Percentiles rank a stretch among this genome's conserved stretches.
Conservation (phyloP, 2,113 vertebrate genomes). For the Anolis carolinensis region DNA sequence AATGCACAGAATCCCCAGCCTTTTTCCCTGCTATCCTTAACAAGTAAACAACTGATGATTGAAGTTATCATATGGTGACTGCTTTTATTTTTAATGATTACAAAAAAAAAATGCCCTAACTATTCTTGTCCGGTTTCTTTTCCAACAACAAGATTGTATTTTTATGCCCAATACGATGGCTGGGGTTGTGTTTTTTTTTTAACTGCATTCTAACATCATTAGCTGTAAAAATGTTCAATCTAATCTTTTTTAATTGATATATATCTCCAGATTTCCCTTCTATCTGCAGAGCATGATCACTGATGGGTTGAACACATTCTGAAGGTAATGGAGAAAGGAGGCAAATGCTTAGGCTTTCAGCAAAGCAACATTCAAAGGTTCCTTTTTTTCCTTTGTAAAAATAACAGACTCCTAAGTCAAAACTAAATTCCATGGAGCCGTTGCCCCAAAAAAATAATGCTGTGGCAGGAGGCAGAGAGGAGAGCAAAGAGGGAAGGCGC, state of each 20-base stretch:
- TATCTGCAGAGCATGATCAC: constrained; percentile 13
- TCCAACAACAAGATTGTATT: neutral
- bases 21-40: neutral
- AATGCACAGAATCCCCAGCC: neutral
- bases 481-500: neutral
- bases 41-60: neutral
- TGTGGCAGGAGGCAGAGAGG: neutral
- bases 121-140: neutral
- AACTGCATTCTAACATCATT: neutral
- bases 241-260: neutral
- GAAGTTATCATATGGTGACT: neutral
- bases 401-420: neutral
- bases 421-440: fast-evolving
- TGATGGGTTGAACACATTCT: neutral
- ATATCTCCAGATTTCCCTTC: neutral
- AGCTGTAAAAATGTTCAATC: neutral
- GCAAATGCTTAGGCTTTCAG: neutral
- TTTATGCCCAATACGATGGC: neutral
- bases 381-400: neutral
- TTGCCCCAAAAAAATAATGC: neutral
- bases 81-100: neutral
- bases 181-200: neutral
- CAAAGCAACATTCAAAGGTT: fast-evolving
- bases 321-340: neutral
- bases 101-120: neutral